Evolutionary conservation across 2,113 vertebrate species (phyloP).

Genomic region (Ciconia stormi): DNA sequence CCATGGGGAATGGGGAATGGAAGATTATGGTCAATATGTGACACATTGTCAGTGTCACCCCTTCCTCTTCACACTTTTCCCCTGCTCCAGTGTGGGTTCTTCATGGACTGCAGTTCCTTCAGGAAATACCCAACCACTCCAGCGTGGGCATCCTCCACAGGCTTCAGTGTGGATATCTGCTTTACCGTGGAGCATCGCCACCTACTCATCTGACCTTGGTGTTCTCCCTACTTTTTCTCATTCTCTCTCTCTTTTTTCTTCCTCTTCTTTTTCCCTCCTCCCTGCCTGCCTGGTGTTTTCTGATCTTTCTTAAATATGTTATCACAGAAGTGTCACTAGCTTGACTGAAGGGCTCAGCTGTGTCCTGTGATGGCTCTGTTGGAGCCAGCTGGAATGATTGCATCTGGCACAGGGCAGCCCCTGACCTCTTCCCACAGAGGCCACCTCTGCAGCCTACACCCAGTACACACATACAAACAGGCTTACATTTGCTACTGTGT

Average conservation of each 20-base stretch:
- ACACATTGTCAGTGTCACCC: rapidly evolving
- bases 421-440: neutral
- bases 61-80: neutral
- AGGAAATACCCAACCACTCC: neutral
- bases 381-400: neutral
- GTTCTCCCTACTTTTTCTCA: neutral
- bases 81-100: rapidly evolving
- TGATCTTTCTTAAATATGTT: neutral
- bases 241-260: neutral
- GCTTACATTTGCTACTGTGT: neutral
- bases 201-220: rapidly evolving
- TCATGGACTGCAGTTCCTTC: neutral
- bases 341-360: neutral
- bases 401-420: neutral
- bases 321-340: neutral
- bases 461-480: no score
- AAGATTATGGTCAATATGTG: rapidly evolving
- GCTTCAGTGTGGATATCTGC: neutral
- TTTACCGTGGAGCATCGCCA: neutral
- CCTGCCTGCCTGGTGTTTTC: neutral
- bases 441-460: neutral
- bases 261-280: neutral
- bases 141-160: rapidly evolving
- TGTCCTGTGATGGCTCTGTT: neutral
- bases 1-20: rapidly evolving